Evolutionary conservation across 1,140 invertebrate genomes (phyloP).

Genomic region (Achatina immaculata): DNA sequence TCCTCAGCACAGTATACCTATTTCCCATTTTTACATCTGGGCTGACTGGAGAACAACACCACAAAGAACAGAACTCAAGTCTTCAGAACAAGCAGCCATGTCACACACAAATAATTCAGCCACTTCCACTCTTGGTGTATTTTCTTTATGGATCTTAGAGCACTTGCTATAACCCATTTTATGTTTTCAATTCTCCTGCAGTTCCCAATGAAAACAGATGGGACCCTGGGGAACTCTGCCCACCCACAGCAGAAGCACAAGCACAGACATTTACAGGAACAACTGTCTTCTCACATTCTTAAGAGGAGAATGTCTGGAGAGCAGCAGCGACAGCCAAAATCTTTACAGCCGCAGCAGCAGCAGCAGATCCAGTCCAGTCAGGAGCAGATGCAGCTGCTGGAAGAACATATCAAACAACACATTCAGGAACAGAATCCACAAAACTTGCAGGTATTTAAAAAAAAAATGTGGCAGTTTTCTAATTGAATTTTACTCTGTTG

Average conservation of each 20-base stretch:
- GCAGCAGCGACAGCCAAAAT: conserved; percentile 38
- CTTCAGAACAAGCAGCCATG: too few relatives aligned
- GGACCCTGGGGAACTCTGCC: background rate
- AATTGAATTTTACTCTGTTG: too few relatives aligned
- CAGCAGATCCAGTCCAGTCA: conserved; percentile 13
- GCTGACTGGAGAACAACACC: too few relatives aligned
- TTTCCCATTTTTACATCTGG: too few relatives aligned
- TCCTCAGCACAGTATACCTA: too few relatives aligned
- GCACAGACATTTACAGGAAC: conserved; percentile 77
- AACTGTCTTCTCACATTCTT: conserved; percentile 48
- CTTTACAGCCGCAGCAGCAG: conserved; percentile 33
- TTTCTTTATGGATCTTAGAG: too few relatives aligned
- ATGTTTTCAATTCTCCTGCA: background rate
- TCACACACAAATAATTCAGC: too few relatives aligned
- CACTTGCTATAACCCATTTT: too few relatives aligned
- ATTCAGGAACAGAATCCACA: conserved; percentile 46
- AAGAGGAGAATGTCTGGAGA: conserved; percentile 40
- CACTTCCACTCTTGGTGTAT: too few relatives aligned
- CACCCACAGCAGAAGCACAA: conserved; percentile 70
- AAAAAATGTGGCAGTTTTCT: too few relatives aligned
- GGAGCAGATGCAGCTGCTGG: conserved; percentile 9
- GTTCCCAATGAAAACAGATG: conserved; percentile 5
- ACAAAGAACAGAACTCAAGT: too few relatives aligned
- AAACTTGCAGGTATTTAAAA: conserved; percentile 24
- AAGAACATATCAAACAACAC: conserved; percentile 37